Conservation (phyloP, 2,113 vertebrate species). For the Dascyllus trimaculatus region DNA sequence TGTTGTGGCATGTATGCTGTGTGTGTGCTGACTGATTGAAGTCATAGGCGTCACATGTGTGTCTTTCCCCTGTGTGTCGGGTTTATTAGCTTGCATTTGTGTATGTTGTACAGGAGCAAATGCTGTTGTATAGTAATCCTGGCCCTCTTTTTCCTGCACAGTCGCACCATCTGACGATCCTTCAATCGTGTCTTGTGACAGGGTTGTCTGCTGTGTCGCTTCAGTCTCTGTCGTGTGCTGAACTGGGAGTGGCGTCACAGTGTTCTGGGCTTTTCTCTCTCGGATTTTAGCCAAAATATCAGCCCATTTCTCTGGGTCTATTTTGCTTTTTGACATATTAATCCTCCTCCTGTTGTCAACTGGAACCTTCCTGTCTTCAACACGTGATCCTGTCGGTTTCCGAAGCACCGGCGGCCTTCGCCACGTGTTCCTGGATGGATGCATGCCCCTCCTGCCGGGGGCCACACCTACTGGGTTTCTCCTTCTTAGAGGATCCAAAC, state of each 20-base stretch:
- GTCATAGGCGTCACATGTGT: not conserved
- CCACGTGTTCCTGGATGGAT: constrained; percentile 78
- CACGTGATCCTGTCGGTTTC: constrained; percentile 51
- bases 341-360: constrained; percentile 86
- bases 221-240: constrained; percentile 44
- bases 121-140: constrained; percentile 25
- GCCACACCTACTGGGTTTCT: constrained; percentile 30
- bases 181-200: constrained; percentile 23
- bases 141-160: constrained; percentile 55
- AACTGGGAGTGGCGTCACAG: constrained; percentile 58
- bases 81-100: not conserved
- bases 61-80: not conserved
- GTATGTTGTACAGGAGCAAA: not conserved
- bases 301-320: constrained; percentile 92
- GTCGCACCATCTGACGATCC: constrained; percentile 78
- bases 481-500: constrained; percentile 20
- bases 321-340: constrained; percentile 88
- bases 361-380: constrained; percentile 81
- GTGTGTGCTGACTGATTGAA: not conserved
- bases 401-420: constrained; percentile 40
- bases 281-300: constrained; percentile 92
- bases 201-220: constrained; percentile 38
- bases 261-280: constrained; percentile 80
- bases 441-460: constrained; percentile 45
- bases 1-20: not conserved